Base-by-base conservation (phyloP, 2,113 vertebrate species). In the Neodontobutis hainanensis region DNA sequence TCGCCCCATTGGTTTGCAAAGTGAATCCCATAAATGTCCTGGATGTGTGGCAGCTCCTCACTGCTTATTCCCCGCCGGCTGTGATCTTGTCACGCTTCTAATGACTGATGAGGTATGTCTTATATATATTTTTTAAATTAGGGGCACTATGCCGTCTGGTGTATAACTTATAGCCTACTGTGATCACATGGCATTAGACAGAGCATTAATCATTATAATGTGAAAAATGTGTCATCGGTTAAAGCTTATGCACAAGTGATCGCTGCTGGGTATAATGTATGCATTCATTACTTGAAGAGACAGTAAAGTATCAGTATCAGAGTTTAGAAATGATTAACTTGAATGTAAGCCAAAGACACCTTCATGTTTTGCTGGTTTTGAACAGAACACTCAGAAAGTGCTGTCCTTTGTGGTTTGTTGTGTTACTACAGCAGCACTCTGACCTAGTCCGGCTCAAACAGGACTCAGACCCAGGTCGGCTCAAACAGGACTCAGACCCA, bases 11-110 rank as follows among this genome's bases (percentile, higher is more conserved):
- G 1, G 19, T 27, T 27, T 27, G 19, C 19, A 1, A 27, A 27
- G 12, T 40, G 46, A 50, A 60, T 42, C 40, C 11, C 16, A 45
- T 34, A 49, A 15, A 58, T 10, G 15, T 58, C 5, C 38, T 58
- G 56, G 56, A 43, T 8, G 10, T 14, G 15, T 43, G n/a, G 38
- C 56, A 43, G 16, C 5, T 19, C 11, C 11, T 16, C 5, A 49
- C 32, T 36, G 55, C 8, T 44, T 4, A 58, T 46, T 14, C 44
- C 44, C 44, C 34, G 0, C 12, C 6, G 11, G 27, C 44, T 43
- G 65, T 15, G 7, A 69, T 35, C 53, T 53, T n/a, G 52, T 58
- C 52, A 58, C 11, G 44, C 19, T 45, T 35, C 16, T 70, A 53
- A 47, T 11, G 5, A 47, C 12, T 5, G 12, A 47, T 11, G 45